phyloP scores from a whole-genome alignment of 2,113 vertebrate genomes.

The Gavia stellata region DNA sequence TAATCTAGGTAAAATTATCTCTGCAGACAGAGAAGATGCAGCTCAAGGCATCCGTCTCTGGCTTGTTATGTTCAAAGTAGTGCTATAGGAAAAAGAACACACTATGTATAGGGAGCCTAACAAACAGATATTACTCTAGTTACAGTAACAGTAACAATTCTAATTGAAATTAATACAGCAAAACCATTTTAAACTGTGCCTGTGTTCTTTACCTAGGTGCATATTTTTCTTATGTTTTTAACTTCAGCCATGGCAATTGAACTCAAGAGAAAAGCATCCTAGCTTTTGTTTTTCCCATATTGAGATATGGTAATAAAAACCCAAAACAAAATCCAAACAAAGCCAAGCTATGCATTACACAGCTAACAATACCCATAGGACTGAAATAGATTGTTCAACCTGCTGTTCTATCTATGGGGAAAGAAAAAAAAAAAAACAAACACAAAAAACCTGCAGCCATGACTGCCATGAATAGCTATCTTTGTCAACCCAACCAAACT shows the following conservation, averaged over 20 bases:
- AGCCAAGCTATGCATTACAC: not conserved
- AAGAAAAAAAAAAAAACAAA: accelerated
- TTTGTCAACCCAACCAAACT: not conserved
- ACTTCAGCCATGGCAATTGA: not conserved
- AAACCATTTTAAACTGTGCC: not conserved
- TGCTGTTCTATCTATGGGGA: not conserved
- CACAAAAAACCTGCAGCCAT: not conserved
- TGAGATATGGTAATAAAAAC: not conserved
- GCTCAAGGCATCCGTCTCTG: not conserved
- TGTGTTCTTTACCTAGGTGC: not conserved
- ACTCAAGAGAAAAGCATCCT: not conserved
- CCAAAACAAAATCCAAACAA: not conserved
- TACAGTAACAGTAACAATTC: not conserved
- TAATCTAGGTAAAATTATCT: not conserved
- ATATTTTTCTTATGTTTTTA: not conserved
- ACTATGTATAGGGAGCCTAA: not conserved
- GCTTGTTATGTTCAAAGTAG: not conserved
- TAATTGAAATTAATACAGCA: not conserved
- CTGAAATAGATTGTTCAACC: not conserved
- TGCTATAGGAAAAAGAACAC: not conserved
- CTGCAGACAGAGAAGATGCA: not conserved
- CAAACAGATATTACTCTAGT: not conserved
- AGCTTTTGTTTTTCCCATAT: not conserved
- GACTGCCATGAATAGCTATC: not conserved
- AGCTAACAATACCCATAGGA: not conserved